These are phyloP conservation scores for Strigops habroptila DNA, from an alignment of 2,113 vertebrate genomes.

Conservation along the genomic window DNA sequence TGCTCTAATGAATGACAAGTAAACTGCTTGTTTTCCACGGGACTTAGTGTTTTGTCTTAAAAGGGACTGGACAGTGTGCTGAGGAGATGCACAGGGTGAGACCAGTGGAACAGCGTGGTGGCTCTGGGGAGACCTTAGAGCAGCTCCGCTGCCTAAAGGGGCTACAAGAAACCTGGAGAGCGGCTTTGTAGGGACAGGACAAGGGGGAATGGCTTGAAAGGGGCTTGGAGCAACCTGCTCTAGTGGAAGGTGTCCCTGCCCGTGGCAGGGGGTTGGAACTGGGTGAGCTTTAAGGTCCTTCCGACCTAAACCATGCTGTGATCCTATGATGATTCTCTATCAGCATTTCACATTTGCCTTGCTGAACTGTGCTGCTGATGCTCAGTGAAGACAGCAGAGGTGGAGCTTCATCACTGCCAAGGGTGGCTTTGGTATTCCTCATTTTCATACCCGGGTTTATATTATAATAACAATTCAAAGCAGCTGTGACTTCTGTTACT, in stretches of 20 bases:
- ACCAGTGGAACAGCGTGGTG: background rate
- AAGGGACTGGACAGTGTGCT: background rate
- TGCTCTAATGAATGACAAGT: conserved; percentile 28
- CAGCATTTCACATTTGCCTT: background rate
- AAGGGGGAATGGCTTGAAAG: background rate
- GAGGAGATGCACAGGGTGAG: fast-evolving
- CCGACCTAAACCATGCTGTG: background rate
- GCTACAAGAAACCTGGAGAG: background rate
- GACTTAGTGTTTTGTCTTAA: background rate
- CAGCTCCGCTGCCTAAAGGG: fast-evolving
- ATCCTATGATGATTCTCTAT: background rate
- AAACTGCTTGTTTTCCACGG: background rate
- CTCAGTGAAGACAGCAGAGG: too few species aligned
- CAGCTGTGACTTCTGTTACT: background rate
- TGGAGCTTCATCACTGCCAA: background rate
- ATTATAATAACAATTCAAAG: background rate
- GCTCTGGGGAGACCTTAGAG: background rate
- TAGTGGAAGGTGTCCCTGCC: background rate
- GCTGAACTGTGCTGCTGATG: background rate
- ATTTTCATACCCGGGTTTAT: background rate
- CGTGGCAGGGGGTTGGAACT: background rate
- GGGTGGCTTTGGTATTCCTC: background rate
- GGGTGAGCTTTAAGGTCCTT: background rate
- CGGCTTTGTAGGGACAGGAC: background rate
- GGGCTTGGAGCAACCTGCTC: background rate